Conservation (phyloP, 2,113 vertebrate genomes). For the Ictalurus punctatus region DNA sequence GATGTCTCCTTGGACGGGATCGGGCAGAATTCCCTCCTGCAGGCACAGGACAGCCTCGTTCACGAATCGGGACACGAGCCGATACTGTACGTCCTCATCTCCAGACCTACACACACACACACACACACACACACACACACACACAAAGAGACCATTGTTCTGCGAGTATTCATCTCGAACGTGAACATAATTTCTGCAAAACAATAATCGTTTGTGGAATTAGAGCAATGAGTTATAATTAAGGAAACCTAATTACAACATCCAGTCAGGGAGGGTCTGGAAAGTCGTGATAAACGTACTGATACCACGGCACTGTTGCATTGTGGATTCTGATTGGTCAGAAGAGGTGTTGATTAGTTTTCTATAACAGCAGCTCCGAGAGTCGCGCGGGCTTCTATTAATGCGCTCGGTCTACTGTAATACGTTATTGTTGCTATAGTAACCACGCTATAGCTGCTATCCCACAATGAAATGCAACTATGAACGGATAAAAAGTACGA, state of each 20-base stretch:
- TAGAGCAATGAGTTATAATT: not conserved
- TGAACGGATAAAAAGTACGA: not conserved
- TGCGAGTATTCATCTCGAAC: not conserved
- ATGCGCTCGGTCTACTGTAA: not conserved
- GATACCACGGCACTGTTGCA: not conserved
- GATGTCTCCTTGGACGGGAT: slow-evolving; percentile 83
- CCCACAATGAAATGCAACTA: not conserved
- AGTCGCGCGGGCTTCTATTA: not conserved
- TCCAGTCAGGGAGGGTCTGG: not conserved
- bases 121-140: slow-evolving; percentile 1
- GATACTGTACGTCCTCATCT: slow-evolving; percentile 81
- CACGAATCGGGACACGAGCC: slow-evolving; percentile 78
- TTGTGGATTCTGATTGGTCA: not conserved
- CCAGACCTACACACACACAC: slow-evolving; percentile 68
- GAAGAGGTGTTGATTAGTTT: not conserved
- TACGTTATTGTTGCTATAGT: not conserved
- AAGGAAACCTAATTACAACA: not conserved
- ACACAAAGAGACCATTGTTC: not conserved
- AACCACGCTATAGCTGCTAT: not conserved
- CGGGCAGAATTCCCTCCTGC: slow-evolving; percentile 82
- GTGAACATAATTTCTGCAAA: not conserved
- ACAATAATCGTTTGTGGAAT: not conserved
- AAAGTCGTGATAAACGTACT: not conserved
- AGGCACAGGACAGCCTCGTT: slow-evolving; percentile 84
- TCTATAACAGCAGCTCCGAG: not conserved